Evolutionary conservation across 1,140 invertebrate genomes (phyloP).

Genomic region (Gryllus bimaculatus): DNA sequence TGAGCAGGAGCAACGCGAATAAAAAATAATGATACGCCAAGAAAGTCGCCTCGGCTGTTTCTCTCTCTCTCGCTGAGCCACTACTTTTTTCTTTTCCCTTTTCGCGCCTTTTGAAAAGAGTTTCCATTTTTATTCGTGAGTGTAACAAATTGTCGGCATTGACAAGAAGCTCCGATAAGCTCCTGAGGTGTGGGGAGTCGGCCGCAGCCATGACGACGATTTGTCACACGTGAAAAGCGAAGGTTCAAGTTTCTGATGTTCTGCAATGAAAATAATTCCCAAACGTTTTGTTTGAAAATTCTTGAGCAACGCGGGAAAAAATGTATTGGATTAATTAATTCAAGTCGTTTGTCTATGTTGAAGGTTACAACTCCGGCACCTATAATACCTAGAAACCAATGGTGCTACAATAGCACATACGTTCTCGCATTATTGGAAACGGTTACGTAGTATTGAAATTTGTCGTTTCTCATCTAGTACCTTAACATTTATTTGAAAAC

Average conservation of each 20-base stretch:
- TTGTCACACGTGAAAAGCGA: neutral
- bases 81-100: too few species aligned
- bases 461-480: too few species aligned
- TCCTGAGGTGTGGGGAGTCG: neutral
- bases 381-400: too few species aligned
- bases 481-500: too few species aligned
- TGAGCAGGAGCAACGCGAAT: neutral
- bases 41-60: neutral
- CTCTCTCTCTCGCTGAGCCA: neutral
- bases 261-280: neutral
- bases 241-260: neutral
- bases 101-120: neutral
- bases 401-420: too few species aligned
- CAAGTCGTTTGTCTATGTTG: too few species aligned
- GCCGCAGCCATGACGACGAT: neutral
- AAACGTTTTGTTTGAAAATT: too few species aligned
- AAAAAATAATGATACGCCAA: neutral
- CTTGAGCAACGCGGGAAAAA: too few species aligned
- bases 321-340: too few species aligned
- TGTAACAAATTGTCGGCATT: neutral
- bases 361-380: too few species aligned
- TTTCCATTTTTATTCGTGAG: neutral
- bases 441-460: too few species aligned
- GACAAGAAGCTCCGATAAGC: neutral
- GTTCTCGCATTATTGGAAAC: too few species aligned